phyloP scores from a whole-genome alignment of 2,113 vertebrate genomes.

The Ageneiosus marmoratus region DNA sequence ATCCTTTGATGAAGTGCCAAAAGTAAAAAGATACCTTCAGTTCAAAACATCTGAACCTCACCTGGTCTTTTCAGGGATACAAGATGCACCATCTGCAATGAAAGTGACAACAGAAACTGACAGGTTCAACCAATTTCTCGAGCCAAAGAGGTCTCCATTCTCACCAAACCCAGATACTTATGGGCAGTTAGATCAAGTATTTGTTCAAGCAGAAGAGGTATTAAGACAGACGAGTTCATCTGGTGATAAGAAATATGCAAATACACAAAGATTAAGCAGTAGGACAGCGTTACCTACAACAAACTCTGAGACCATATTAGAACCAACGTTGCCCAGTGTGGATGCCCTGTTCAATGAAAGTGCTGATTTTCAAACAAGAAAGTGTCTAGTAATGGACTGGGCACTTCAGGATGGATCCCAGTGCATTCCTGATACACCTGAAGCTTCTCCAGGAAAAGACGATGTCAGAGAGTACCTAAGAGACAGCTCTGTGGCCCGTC shows the following conservation, averaged over 20 bases:
- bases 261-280: neutral
- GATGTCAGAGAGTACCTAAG: slow-evolving; percentile 36
- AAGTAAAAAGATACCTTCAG: neutral
- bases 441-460: slow-evolving; percentile 26
- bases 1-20: neutral
- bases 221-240: neutral
- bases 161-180: neutral
- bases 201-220: neutral
- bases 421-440: neutral
- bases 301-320: neutral
- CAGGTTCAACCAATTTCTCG: neutral
- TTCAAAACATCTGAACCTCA: neutral
- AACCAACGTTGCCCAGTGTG: slow-evolving; percentile 6
- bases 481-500: slow-evolving; percentile 47
- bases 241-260: neutral
- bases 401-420: neutral
- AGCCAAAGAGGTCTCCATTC: neutral
- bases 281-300: neutral
- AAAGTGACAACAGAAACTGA: slow-evolving; percentile 2
- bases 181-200: neutral
- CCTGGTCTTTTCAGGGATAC: neutral
- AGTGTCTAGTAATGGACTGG: neutral
- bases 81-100: neutral
- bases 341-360: neutral
- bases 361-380: neutral